Percentiles rank a stretch among this genome's conserved stretches.
These are phyloP conservation scores for Hydra vulgaris DNA, from an alignment of 30 jellyfish, hydroid and myxozoan species.

Conservation along the genomic window DNA sequence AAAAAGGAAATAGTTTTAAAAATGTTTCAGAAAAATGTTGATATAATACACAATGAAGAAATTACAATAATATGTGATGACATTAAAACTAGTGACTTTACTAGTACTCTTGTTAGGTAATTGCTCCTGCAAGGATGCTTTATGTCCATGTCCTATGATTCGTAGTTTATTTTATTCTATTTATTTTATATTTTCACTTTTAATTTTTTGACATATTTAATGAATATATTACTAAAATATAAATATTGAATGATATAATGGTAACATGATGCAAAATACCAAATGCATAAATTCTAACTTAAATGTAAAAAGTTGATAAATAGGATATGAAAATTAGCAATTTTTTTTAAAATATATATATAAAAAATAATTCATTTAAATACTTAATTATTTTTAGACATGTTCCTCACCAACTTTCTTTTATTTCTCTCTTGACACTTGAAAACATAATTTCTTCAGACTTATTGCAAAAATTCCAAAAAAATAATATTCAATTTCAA, in stretches of 20 bases:
- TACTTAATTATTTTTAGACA: neutral
- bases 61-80: too few species aligned
- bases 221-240: neutral
- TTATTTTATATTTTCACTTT: neutral
- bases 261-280: neutral
- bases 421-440: neutral
- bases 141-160: constrained; percentile 28
- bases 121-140: constrained; percentile 33
- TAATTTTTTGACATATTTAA: neutral
- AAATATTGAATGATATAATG: neutral
- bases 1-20: too few species aligned
- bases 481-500: neutral
- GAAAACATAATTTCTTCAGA: neutral
- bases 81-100: too few species aligned
- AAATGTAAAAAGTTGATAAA: too few species aligned
- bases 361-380: too few species aligned
- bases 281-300: too few species aligned
- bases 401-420: neutral
- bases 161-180: neutral
- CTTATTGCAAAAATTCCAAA: neutral
- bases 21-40: too few species aligned
- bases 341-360: too few species aligned
- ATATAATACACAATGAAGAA: too few species aligned
- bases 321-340: too few species aligned
- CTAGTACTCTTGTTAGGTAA: constrained; percentile 25